phyloP scores from a whole-genome alignment of 2,113 vertebrate species.

The Paramisgurnus dabryanus region DNA sequence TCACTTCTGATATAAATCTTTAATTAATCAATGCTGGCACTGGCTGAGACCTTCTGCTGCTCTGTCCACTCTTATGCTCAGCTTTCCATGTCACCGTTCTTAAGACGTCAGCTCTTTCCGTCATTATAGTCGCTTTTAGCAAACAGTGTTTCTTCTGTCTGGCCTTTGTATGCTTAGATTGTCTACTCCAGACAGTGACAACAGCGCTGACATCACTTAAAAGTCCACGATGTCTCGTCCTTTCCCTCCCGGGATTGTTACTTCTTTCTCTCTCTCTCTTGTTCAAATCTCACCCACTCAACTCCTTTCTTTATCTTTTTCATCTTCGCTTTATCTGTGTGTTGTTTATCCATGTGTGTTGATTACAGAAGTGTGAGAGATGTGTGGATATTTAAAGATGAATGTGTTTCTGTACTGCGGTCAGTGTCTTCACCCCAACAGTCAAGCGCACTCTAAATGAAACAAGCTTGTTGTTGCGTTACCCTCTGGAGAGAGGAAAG shows the following conservation, averaged over 20 bases:
- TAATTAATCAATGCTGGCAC: conserved; percentile 53
- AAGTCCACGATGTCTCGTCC: conserved; percentile 46
- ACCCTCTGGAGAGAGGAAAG: neutral
- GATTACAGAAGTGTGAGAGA: conserved; percentile 13
- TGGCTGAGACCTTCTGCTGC: neutral
- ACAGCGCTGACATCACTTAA: conserved; percentile 45
- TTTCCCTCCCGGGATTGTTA: neutral
- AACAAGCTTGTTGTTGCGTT: conserved; percentile 32
- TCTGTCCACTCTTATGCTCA: neutral
- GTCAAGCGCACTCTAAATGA: conserved; percentile 40
- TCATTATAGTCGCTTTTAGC: conserved; percentile 18
- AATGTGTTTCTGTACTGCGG: conserved; percentile 24
- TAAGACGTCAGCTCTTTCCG: neutral
- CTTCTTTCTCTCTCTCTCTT: conserved; percentile 41
- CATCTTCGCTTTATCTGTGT: neutral
- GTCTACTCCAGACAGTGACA: conserved; percentile 25
- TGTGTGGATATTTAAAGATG: conserved; percentile 38
- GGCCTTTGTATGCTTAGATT: conserved; percentile 13
- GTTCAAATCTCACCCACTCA: conserved; percentile 49
- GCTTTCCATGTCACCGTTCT: conserved; percentile 10
- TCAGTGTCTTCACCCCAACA: conserved; percentile 19
- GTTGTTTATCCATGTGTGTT: conserved; percentile 2
- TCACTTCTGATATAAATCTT: conserved; percentile 56
- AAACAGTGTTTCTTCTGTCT: conserved; percentile 32
- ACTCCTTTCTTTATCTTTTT: conserved; percentile 16